phyloP scores from a whole-genome alignment of 2,888 invertebrate genomes.

The Drosophila austrosaltans region DNA sequence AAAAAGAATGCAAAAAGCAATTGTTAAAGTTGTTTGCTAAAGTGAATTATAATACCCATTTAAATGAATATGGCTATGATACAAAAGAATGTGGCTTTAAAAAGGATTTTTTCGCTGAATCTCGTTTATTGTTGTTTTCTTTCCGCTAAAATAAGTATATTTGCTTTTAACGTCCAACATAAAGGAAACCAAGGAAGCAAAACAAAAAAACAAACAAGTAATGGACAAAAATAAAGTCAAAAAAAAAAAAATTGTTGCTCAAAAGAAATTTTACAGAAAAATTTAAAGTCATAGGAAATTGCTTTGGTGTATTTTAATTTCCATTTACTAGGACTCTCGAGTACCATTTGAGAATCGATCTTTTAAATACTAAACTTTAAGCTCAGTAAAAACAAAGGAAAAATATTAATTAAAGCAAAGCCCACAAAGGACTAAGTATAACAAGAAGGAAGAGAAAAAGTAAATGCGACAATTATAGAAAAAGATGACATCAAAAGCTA shows the following conservation, averaged over 20 bases:
- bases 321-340: too few species aligned
- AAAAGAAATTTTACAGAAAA: too few species aligned
- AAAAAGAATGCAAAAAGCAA: constrained; percentile 48
- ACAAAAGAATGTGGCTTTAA: neutral
- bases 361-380: too few species aligned
- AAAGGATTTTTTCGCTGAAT: neutral
- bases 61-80: neutral
- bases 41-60: constrained; percentile 10
- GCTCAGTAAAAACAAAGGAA: neutral
- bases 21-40: constrained; percentile 28
- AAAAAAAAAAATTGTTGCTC: too few species aligned
- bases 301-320: too few species aligned
- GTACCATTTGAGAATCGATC: too few species aligned
- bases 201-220: neutral
- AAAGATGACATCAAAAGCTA: neutral
- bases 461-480: neutral
- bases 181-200: neutral
- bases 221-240: too few species aligned
- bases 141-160: neutral
- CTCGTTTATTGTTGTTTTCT: neutral
- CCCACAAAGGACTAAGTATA: neutral
- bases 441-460: neutral
- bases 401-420: neutral
- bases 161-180: neutral
- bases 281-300: too few species aligned